A percentile compares a stretch with the other conserved stretches of the same genome.
These are phyloP conservation scores for Cordylochernes scorpioides DNA, from an alignment of 2,888 invertebrate species.

Conservation along the genomic window DNA sequence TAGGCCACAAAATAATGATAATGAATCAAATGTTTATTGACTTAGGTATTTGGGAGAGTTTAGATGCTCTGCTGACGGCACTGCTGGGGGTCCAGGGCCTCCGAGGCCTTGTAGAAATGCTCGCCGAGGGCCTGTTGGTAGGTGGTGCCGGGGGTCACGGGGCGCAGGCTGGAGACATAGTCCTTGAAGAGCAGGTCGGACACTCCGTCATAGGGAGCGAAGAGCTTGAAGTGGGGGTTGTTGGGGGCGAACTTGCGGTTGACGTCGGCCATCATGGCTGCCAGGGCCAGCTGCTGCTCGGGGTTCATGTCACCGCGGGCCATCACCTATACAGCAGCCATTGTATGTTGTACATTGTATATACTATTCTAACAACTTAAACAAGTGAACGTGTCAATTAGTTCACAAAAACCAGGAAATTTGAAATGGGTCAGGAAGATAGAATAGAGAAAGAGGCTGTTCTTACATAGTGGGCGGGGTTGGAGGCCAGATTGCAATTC, in stretches of 20 bases:
- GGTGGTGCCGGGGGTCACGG: not conserved
- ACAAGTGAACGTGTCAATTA: too few relatives aligned
- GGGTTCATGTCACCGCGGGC: too few relatives aligned
- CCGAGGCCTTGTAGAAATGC: constrained; percentile 4
- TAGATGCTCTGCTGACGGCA: too few relatives aligned
- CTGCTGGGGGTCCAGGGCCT: constrained; percentile 3
- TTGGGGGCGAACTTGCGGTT: constrained; percentile 1
- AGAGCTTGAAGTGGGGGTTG: constrained; percentile 3
- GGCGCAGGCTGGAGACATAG: constrained; percentile 5
- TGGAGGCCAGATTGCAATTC: constrained; percentile 34
- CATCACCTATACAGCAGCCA: too few relatives aligned
- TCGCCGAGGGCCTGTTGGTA: constrained; percentile 7
- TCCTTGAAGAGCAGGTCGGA: constrained; percentile 9
- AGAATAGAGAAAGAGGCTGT: too few relatives aligned
- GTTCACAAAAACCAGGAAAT: too few relatives aligned
- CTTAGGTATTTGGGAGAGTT: too few relatives aligned
- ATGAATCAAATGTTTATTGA: too few relatives aligned
- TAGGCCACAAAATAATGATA: too few relatives aligned
- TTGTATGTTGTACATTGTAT: too few relatives aligned
- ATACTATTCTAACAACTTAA: too few relatives aligned
- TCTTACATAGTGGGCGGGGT: constrained; percentile 31
- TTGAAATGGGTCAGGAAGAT: too few relatives aligned
- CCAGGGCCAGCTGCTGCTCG: constrained; percentile 19
- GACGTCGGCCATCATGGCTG: constrained; percentile 14
- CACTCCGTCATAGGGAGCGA: not conserved